Base-by-base conservation (phyloP, 92 coral and sea anemone species). In the Siderastrea radians region DNA sequence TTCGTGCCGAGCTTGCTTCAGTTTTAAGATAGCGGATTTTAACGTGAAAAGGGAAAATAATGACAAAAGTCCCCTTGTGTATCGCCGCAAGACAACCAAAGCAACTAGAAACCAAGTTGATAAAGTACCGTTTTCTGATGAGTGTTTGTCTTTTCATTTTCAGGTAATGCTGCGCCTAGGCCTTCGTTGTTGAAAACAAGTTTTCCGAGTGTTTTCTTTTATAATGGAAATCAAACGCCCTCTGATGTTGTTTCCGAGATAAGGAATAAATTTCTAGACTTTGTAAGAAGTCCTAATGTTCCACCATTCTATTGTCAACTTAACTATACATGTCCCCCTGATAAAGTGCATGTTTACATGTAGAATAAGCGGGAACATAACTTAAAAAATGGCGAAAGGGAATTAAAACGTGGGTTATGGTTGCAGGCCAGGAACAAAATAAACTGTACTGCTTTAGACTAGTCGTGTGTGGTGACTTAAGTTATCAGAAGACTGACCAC, bases 181-280 rank as follows among this genome's bases (percentile, higher is more conserved):
- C 38, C 38, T 26, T 78, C 82, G 1, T 6, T 9, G 71, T 19
- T 59, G 82, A 62, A 48, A 54, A 50, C 6, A 74, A 4, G 5
- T 3, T 78, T 7, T 3, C 10, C 5, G 59, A 16, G 59, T 61
- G 45, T 78, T 55, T 78, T 78, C 57, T 78, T 55, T 51, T 53
- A 14, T 49, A 49, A 78, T 78, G 82, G 70, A 1, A 78, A 78
- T 61, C 82, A 61, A 48, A 15, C 69, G 44, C 71, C 16, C 15
- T 78, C 82, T 62, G 5, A 78, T 16, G 54, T 47, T 8, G 82
- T 61, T 6, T 15, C 57, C 54, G 47, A 62, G 44, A 44, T 78
- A 63, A 78, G 49, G 70, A 13, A 46, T 4, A 78, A 78, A 17
- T 63, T 78, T 60, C 45, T 78, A 8, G 9, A 13, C 7, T 48